Evolutionary conservation across 2,888 invertebrate species (phyloP).

Genomic region (Ceriagrion tenellum): DNA sequence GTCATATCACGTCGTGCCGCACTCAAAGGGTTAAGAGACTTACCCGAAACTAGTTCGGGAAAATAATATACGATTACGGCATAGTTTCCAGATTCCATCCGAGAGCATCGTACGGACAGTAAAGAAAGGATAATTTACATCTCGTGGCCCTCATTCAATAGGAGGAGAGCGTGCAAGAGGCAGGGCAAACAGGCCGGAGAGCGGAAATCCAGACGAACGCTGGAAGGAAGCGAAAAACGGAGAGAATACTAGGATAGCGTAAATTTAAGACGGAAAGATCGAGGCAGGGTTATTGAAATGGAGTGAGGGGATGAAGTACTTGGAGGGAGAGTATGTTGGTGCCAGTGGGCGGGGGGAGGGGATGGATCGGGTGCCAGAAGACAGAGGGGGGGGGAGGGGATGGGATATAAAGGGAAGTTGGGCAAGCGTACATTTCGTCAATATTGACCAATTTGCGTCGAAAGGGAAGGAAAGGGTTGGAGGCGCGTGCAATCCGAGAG

Average conservation of each 20-base stretch:
- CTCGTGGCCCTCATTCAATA: neutral
- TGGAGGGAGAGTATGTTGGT: neutral
- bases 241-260: neutral
- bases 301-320: neutral
- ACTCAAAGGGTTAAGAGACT: no score
- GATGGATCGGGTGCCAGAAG: neutral
- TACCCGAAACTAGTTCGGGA: no score
- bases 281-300: neutral
- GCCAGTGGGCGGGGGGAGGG: neutral
- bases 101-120: neutral
- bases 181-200: neutral
- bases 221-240: neutral
- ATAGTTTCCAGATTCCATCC: no score
- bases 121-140: neutral
- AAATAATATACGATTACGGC: no score
- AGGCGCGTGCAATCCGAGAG: constrained; percentile 4
- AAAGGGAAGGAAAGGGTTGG: neutral
- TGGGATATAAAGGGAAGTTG: neutral
- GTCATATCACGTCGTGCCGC: no score
- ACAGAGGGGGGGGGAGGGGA: neutral
- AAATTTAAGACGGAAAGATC: neutral
- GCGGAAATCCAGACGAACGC: neutral
- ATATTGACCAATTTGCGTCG: constrained; percentile 52
- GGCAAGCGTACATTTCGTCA: constrained; percentile 33
- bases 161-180: neutral